A percentile compares a stretch with the other conserved stretches of the same genome.
Conservation (phyloP, 2,113 vertebrate species). For the Nycticebus coucang region DNA sequence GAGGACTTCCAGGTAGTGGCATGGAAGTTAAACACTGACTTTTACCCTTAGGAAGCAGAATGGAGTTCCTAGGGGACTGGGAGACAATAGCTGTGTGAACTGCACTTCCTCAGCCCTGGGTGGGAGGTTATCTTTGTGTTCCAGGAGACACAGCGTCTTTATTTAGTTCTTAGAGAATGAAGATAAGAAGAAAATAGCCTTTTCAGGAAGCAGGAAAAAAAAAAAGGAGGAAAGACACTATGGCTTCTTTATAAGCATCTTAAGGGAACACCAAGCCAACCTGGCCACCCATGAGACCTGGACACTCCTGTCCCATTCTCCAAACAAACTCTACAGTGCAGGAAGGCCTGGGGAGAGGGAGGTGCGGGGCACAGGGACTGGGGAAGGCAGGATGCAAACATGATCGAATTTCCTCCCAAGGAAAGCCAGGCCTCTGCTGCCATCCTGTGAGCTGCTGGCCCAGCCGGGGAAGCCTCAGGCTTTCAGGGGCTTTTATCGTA, state of each 20-base stretch:
- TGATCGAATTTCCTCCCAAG: slow-evolving; percentile 84
- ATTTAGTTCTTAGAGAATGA: slow-evolving; percentile 67
- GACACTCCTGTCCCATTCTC: slow-evolving; percentile 64
- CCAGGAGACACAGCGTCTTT: slow-evolving; percentile 65
- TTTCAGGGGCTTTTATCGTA: slow-evolving; percentile 87
- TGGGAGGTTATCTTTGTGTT: slow-evolving; percentile 48
- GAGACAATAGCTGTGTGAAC: slow-evolving; percentile 20
- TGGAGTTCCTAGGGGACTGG: slow-evolving; percentile 20
- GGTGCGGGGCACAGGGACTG: slow-evolving; percentile 63
- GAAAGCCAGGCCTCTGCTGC: slow-evolving; percentile 81
- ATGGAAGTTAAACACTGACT: not conserved
- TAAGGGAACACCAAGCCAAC: slow-evolving; percentile 55
- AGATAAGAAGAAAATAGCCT: slow-evolving; percentile 78
- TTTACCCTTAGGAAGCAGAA: not conserved
- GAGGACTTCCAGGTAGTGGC: not conserved
- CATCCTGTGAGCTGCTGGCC: slow-evolving; percentile 72
- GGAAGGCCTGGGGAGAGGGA: slow-evolving; percentile 68
- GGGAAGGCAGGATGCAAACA: slow-evolving; percentile 83
- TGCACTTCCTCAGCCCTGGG: slow-evolving; percentile 59
- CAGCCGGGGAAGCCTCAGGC: slow-evolving; percentile 83
- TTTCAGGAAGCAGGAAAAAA: slow-evolving; percentile 54
- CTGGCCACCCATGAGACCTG: slow-evolving; percentile 17
- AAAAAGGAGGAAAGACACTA: slow-evolving; percentile 49
- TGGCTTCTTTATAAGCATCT: slow-evolving; percentile 66
- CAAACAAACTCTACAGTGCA: slow-evolving; percentile 72